Base-by-base conservation (phyloP, 1,140 invertebrate genomes). In the Nephotettix cincticeps region DNA sequence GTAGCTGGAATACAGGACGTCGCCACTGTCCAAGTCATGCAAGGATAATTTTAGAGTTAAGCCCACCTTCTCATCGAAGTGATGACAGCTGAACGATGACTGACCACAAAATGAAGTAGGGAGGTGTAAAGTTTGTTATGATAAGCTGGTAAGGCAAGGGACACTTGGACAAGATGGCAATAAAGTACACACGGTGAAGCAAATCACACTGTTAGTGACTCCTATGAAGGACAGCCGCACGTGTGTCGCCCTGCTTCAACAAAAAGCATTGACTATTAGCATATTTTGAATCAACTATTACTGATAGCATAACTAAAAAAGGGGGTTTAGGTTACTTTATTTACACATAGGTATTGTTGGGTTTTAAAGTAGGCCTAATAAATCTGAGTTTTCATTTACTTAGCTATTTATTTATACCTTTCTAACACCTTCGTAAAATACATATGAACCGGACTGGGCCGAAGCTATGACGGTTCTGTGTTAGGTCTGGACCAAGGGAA, bases 221-320 rank as follows among this genome's bases (percentile, higher is more conserved):
- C n/a, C 47, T 54, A n/a, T n/a, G 47, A 54, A 54, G 47, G 47
- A 25, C 17, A n/a, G 23, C 47, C 47, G 47, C 23, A 19, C 47
- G 19, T 54, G 47, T 54, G 47, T n/a, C 47, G 47, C n/a, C 47
- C 17, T 54, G 47, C 23, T 54, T 54, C 47, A 54, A 54, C 23
- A 25, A 54, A 6, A n/a, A 54, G 17, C 17, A 19, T n/a, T 54
- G 23, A 54, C 47, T 54, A 54, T 4, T n/a, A n/a, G n/a, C n/a
- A 6, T 54, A 4, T 9, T 19, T 9, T 9, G 23, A 9, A 25
- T 6, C 17, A 54, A 54, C 3, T 4, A 4, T 9, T 4, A 6
- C 6, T 19, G 4, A n/a, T 19, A 54, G 6, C 23, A 19, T 54
- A 19, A 54, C 47, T 54, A 6, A 9, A 19, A 19, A 54, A n/a